Percentiles rank a stretch among this genome's conserved stretches.
phyloP scores from a whole-genome alignment of 1,140 invertebrate species.

The Drosophila teissieri region DNA sequence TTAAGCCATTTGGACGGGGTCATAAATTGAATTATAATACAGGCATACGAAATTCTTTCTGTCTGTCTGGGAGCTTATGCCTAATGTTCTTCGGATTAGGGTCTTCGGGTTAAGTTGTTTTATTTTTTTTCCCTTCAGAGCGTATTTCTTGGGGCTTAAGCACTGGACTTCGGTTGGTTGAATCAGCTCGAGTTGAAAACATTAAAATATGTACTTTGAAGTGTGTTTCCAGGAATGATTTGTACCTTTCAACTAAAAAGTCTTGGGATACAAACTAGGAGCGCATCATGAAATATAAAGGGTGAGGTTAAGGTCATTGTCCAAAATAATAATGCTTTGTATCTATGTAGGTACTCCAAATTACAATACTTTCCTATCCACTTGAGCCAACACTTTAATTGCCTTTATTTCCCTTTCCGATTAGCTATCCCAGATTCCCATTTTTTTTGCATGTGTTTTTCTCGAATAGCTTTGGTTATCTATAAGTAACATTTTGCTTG shows the following conservation, averaged over 20 bases:
- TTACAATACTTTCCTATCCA: slow-evolving; percentile 10
- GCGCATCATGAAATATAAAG: not conserved
- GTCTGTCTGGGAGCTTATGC: slow-evolving; percentile 25
- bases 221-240: not conserved
- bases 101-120: slow-evolving; percentile 17
- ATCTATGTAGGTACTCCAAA: slow-evolving; percentile 2
- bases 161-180: slow-evolving; percentile 6
- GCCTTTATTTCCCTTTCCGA: slow-evolving; percentile 7
- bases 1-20: slow-evolving; percentile 26
- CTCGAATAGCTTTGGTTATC: slow-evolving; percentile 23
- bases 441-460: slow-evolving; percentile 6
- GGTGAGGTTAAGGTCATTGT: not conserved
- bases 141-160: slow-evolving; percentile 10
- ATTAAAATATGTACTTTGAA: slow-evolving; percentile 16
- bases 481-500: slow-evolving; percentile 49
- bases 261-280: not conserved
- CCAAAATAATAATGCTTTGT: not conserved
- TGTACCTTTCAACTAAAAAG: not conserved
- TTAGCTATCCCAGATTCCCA: slow-evolving; percentile 22
- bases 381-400: slow-evolving; percentile 21
- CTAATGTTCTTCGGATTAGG: slow-evolving; percentile 43
- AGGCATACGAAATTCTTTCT: slow-evolving; percentile 28
- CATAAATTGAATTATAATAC: slow-evolving; percentile 58
- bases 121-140: not conserved
- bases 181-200: slow-evolving; percentile 19